A percentile compares a stretch with the other conserved stretches of the same genome.
Conservation (phyloP, 2,888 invertebrate genomes). For the Steinernema carpocapsae region DNA sequence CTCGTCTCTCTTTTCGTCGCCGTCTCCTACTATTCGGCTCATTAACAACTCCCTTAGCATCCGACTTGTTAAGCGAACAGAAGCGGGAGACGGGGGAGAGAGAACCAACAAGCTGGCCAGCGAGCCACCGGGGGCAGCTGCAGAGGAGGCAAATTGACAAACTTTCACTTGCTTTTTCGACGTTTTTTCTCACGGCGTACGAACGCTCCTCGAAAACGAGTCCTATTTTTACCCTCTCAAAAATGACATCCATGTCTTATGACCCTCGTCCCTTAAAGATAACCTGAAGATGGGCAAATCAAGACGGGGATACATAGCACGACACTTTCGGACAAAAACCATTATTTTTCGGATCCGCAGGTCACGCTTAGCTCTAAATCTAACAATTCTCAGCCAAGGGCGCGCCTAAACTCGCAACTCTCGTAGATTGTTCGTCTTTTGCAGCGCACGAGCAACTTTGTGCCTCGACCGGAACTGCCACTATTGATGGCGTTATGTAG, state of each 20-base stretch:
- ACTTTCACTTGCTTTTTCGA: constrained; percentile 32
- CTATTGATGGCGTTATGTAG: neutral
- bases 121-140: constrained; percentile 28
- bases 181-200: constrained; percentile 24
- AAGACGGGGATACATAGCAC: neutral
- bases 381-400: neutral
- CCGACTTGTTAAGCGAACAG: constrained; percentile 31
- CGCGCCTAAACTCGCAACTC: neutral
- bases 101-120: constrained; percentile 15
- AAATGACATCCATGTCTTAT: constrained; percentile 28
- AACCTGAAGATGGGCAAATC: neutral
- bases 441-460: neutral
- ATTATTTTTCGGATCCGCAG: neutral
- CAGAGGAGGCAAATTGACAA: constrained; percentile 30
- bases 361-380: neutral
- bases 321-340: neutral
- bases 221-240: constrained; percentile 27
- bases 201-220: constrained; percentile 24
- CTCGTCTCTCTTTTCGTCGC: constrained; percentile 16
- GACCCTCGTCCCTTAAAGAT: neutral
- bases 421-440: neutral
- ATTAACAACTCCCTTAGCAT: constrained; percentile 26
- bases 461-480: constrained; percentile 14
- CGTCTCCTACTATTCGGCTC: constrained; percentile 19
- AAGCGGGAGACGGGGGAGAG: neutral